A percentile compares a stretch with the other conserved stretches of the same genome.
Evolutionary conservation across 1,140 invertebrate species (phyloP).

Genomic region (Tetragnatha versicolor): DNA sequence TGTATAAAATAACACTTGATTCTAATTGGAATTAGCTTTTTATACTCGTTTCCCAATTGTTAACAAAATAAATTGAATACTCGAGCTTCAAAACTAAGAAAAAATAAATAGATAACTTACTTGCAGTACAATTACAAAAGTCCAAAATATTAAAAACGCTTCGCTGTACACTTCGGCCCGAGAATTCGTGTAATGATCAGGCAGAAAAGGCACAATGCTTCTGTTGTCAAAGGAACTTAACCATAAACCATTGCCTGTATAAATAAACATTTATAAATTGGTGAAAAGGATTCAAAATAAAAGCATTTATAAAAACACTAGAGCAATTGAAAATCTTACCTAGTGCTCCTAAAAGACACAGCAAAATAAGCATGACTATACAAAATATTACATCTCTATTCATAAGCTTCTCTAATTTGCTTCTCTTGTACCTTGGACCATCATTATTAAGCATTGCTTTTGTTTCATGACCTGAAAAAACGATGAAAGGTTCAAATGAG

Average conservation of each 20-base stretch:
- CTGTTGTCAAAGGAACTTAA: slow-evolving; percentile 69
- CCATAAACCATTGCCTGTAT: slow-evolving; percentile 80
- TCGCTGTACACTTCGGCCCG: slow-evolving; percentile 72
- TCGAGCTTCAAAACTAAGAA: too few species aligned
- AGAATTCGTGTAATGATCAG: slow-evolving; percentile 60
- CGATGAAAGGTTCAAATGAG: too few species aligned
- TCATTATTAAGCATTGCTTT: slow-evolving; percentile 98
- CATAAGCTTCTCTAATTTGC: slow-evolving; percentile 89
- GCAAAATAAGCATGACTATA: slow-evolving; percentile 87
- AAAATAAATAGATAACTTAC: slow-evolving; percentile 64
- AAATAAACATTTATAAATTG: not conserved
- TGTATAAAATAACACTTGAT: too few species aligned
- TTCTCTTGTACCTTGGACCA: slow-evolving; percentile 93
- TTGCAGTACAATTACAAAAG: slow-evolving; percentile 93
- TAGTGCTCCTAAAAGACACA: slow-evolving; percentile 90
- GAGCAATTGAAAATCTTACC: slow-evolving; percentile 63
- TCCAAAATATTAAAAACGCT: slow-evolving; percentile 91
- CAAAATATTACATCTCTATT: slow-evolving; percentile 97
- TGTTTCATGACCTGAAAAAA: slow-evolving; percentile 85
- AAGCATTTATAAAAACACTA: not conserved
- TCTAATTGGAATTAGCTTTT: too few species aligned
- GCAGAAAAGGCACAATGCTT: slow-evolving; percentile 64
- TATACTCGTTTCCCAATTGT: too few species aligned
- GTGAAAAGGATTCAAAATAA: not conserved
- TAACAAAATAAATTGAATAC: too few species aligned